phyloP scores from a whole-genome alignment of 2,113 vertebrate genomes.

The Bungarus multicinctus region DNA sequence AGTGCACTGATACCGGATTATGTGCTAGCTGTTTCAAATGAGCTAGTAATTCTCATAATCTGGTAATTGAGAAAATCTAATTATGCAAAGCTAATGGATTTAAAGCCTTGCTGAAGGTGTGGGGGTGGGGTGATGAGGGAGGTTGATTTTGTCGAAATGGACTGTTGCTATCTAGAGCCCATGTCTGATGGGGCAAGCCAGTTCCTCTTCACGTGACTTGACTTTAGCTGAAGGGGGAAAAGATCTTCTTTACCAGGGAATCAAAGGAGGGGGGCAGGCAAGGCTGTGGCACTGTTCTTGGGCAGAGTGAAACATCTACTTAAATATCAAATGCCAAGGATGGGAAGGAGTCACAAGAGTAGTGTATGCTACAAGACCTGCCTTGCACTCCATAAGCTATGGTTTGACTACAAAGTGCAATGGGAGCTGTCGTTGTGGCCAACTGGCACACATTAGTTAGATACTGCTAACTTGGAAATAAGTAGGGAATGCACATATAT shows the following conservation, averaged over 20 bases:
- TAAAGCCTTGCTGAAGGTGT: constrained; percentile 63
- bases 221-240: neutral
- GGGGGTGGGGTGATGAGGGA: constrained; percentile 44
- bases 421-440: neutral
- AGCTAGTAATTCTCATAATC: constrained; percentile 85
- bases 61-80: constrained; percentile 86
- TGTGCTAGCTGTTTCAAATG: constrained; percentile 71
- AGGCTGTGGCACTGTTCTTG: neutral
- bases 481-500: neutral
- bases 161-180: fast-evolving
- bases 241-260: neutral
- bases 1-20: constrained; percentile 54
- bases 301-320: neutral
- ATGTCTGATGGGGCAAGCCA: fast-evolving
- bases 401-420: neutral
- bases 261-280: neutral
- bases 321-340: neutral
- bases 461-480: neutral
- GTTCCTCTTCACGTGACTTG: neutral
- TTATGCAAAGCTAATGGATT: constrained; percentile 80
- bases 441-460: neutral
- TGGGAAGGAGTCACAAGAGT: neutral
- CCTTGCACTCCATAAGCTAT: neutral
- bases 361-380: neutral
- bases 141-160: neutral